phyloP scores from a whole-genome alignment of 2,113 vertebrate genomes.

The Agelaius phoeniceus region DNA sequence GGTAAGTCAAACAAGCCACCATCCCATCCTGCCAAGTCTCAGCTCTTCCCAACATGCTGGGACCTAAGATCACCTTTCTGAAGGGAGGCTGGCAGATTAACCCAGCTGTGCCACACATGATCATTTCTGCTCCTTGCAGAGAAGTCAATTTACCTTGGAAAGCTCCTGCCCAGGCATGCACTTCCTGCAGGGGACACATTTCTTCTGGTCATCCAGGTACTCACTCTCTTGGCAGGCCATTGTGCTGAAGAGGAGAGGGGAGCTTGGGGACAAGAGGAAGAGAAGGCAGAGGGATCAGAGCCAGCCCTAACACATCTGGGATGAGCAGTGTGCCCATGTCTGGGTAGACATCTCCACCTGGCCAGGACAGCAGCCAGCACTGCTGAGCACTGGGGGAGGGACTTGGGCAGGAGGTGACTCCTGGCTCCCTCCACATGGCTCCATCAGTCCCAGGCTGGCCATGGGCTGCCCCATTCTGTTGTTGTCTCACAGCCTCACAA shows the following conservation, averaged over 20 bases:
- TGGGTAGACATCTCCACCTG: not conserved
- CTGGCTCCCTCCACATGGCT: not conserved
- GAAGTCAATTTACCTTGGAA: constrained; percentile 74
- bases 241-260: not conserved
- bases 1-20: not conserved
- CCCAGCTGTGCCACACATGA: not conserved
- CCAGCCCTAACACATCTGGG: not conserved
- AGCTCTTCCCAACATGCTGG: not conserved
- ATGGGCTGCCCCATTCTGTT: not conserved
- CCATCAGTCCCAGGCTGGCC: not conserved
- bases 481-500: not conserved
- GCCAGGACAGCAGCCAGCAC: not conserved
- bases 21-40: not conserved
- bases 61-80: not conserved
- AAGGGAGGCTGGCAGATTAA: not conserved
- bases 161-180: constrained; percentile 82
- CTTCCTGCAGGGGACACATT: constrained; percentile 73
- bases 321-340: not conserved
- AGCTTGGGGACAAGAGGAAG: not conserved
- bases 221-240: constrained; percentile 75
- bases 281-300: not conserved
- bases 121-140: not conserved
- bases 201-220: constrained; percentile 68
- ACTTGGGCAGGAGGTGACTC: not conserved
- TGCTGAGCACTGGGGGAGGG: not conserved